Base-by-base conservation (phyloP, 2,113 vertebrate genomes). In the Desmodus rotundus region DNA sequence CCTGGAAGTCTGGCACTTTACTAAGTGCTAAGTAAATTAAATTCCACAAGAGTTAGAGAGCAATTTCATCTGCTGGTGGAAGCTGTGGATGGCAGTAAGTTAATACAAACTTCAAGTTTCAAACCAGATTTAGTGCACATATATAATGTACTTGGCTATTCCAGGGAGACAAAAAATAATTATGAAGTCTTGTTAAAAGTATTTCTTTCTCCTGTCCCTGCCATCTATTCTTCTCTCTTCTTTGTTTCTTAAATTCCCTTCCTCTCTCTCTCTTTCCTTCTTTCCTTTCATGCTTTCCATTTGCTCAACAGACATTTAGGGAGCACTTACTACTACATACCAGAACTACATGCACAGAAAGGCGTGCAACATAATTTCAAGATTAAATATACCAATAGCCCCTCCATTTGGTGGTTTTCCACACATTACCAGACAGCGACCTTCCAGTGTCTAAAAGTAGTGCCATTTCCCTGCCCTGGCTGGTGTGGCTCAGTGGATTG, bases 171-270 rank as follows among this genome's bases (percentile, higher is more conserved):
- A 33, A 91, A 95, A 72, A 95, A 41, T 31, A 63, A 88, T 91
- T 43, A 45, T 43, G 63, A 77, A 68, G 19, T 94, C 47, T 94
- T 92, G n/a, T 41, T 95, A 56, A 93, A 93, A 84, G 28, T 31
- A 43, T 84, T 91, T 77, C 41, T 93, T 56, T 12, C 19, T 72
- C 85, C 65, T 22, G 54, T 77, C 11, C 13, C 13, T 61, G 36
- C 19, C 16, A 52, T 52, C 20, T 11, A 33, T 90, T 63, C 81
- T 88, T 87, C 24, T 45, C 24, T 63, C 41, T 33, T 33, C 20
- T 6, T 70, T n/a, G 73, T 38, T 84, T 41, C 56, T 43, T 17
- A 78, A 67, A 56, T 73, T 52, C 10, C 1, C 2, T 76, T 26
- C 24, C 6, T 38, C 17, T 43, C 5, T 22, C 22, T 33, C 19